Conservation (phyloP, 2,888 invertebrate species). For the Hyppa rectilinea region DNA sequence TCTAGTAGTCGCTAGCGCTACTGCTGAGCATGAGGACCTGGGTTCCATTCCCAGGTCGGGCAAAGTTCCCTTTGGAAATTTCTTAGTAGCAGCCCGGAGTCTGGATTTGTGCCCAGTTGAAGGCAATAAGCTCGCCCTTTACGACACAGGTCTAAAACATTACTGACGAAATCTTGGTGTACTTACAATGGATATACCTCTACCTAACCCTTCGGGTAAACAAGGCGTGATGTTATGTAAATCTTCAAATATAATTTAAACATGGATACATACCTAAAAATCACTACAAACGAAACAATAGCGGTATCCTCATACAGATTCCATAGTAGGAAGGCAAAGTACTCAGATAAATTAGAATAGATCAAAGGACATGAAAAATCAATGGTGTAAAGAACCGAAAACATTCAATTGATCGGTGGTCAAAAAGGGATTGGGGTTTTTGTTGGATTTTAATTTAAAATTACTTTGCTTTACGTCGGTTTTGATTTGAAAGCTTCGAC, state of each 20-base stretch:
- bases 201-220: too few species aligned
- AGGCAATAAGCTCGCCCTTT: too few species aligned
- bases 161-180: too few species aligned
- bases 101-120: too few species aligned
- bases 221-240: too few species aligned
- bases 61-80: too few species aligned
- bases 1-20: too few species aligned
- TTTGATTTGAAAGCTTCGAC: slow-evolving; percentile 61
- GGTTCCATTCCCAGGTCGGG: too few species aligned
- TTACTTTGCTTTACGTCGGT: slow-evolving; percentile 74
- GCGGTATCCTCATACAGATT: slow-evolving; percentile 12
- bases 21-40: too few species aligned
- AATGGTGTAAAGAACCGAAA: slow-evolving; percentile 82
- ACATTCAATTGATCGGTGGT: slow-evolving; percentile 82
- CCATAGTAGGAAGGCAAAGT: slow-evolving; percentile 50
- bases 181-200: too few species aligned
- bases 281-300: slow-evolving; percentile 21
- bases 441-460: slow-evolving; percentile 86
- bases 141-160: too few species aligned
- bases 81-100: too few species aligned
- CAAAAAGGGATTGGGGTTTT: slow-evolving; percentile 82
- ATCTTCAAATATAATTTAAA: slow-evolving; percentile 4
- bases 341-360: slow-evolving; percentile 77
- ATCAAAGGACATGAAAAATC: slow-evolving; percentile 83
- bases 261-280: slow-evolving; percentile 9